phyloP scores from a whole-genome alignment of 2,888 invertebrate species.

The Thelaira solivaga region DNA sequence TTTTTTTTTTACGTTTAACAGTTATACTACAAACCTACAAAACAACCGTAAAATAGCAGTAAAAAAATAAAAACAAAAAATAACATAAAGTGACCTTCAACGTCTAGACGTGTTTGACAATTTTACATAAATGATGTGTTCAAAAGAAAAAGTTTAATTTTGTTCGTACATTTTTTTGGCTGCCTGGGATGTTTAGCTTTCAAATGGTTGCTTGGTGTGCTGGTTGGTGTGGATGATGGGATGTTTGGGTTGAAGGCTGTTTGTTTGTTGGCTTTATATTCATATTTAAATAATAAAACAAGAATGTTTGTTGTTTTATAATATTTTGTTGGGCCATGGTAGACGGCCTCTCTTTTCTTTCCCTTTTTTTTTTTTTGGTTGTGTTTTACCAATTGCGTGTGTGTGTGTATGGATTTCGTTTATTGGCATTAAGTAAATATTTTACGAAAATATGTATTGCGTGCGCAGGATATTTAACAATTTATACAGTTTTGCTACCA shows the following conservation, averaged over 20 bases:
- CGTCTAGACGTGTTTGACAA: conserved; percentile 62
- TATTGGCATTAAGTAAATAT: conserved; percentile 16
- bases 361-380: background rate
- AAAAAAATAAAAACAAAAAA: conserved; percentile 2
- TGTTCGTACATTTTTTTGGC: conserved; percentile 16
- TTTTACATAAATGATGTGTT: conserved; percentile 60
- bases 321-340: background rate
- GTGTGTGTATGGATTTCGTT: conserved; percentile 11
- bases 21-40: conserved; percentile 7
- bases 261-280: conserved; percentile 10
- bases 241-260: conserved; percentile 18
- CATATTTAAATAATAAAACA: background rate
- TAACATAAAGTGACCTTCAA: conserved; percentile 60
- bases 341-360: too few species aligned
- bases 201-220: background rate
- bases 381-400: background rate
- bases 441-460: conserved; percentile 48
- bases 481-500: conserved; percentile 9
- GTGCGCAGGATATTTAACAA: conserved; percentile 57
- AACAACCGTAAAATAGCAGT: conserved; percentile 19
- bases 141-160: conserved; percentile 53
- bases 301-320: conserved; percentile 3
- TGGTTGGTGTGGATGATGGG: conserved; percentile 2
- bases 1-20: conserved; percentile 11
- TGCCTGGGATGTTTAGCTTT: background rate